phyloP scores from a whole-genome alignment of 1,140 invertebrate genomes.

The Drosophila lini region DNA sequence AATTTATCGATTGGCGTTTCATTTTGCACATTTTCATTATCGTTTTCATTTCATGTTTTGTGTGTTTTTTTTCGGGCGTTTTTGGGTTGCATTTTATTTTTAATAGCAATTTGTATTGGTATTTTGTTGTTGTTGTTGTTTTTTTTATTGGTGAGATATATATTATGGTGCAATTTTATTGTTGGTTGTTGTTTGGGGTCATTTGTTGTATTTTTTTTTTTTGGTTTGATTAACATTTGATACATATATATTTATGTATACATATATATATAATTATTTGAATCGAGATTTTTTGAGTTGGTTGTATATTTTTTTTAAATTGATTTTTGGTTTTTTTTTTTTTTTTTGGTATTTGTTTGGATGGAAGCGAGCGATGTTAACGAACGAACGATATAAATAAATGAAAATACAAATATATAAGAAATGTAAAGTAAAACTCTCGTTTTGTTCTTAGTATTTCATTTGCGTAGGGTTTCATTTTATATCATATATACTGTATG shows the following conservation, averaged over 20 bases:
- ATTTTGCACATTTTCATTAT: constrained; percentile 36
- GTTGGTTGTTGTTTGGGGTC: constrained; percentile 28
- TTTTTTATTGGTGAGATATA: constrained; percentile 34
- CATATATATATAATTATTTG: constrained; percentile 22
- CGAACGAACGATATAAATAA: constrained; percentile 84
- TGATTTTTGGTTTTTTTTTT: constrained; percentile 43
- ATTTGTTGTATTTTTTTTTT: constrained; percentile 35
- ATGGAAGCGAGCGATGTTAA: constrained; percentile 84
- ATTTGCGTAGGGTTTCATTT: constrained; percentile 40
- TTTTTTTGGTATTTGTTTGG: constrained; percentile 64
- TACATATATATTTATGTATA: constrained; percentile 5
- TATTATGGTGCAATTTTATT: constrained; percentile 33
- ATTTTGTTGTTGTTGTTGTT: background rate
- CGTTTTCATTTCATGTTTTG: constrained; percentile 1
- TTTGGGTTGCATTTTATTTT: constrained; percentile 40
- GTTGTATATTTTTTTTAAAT: constrained; percentile 42
- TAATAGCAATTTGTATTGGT: constrained; percentile 23
- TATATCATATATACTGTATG: constrained; percentile 58
- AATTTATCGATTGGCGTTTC: constrained; percentile 47
- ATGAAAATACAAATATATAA: constrained; percentile 84
- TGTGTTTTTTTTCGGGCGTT: constrained; percentile 25
- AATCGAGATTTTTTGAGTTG: constrained; percentile 48
- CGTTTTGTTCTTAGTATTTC: constrained; percentile 60
- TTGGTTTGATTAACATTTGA: constrained; percentile 32
- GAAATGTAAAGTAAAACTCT: constrained; percentile 81